Base-by-base conservation (phyloP, 2,888 invertebrate species). In the Hylaea fasciaria region DNA sequence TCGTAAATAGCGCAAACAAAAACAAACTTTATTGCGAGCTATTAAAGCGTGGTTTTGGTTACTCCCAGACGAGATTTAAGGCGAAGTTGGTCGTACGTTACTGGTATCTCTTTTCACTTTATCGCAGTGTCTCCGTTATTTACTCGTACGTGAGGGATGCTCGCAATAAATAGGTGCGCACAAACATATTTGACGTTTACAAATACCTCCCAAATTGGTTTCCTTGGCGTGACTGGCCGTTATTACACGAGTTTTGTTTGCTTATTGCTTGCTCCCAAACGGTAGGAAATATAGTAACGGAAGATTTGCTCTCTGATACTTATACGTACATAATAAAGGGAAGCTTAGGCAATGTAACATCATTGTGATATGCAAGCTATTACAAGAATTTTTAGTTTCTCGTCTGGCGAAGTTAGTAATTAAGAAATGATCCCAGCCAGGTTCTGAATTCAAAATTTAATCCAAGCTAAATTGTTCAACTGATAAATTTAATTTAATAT, bases 161-260 rank as follows among this genome's bases (percentile, higher is more conserved):
- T 86, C 75, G 87, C 82, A 91, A 91, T 91, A 91, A 91, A 91
- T 90, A 91, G 88, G 89, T 89, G 85, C 81, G 87, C 87, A 85
- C 89, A 90, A 90, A 89, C 90, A 87, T 91, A 89, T 91, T 89
- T 89, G 90, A 91, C 88, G 84, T 90, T 89, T 88, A 90, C 89
- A 89, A 88, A 88, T 88, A 90, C 87, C 86, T 85, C 82, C 88
- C 85, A 87, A 89, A 91, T 89, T 89, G 88, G 86, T 89, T 89
- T 87, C 82, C 86, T 87, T 87, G 84, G 85, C 86, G 87, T 85
- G 86, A 86, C 86, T 87, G 87, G 80, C 84, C 85, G 85, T 88
- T 90, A 89, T 89, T 88, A 88, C 63, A 64, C 85, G 77, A 79
- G 81, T 79, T 84, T 81, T 85, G 88, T 85, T 89, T 87, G 82